Base-by-base conservation (phyloP, 2,888 invertebrate genomes). In the Athalia cordata region DNA sequence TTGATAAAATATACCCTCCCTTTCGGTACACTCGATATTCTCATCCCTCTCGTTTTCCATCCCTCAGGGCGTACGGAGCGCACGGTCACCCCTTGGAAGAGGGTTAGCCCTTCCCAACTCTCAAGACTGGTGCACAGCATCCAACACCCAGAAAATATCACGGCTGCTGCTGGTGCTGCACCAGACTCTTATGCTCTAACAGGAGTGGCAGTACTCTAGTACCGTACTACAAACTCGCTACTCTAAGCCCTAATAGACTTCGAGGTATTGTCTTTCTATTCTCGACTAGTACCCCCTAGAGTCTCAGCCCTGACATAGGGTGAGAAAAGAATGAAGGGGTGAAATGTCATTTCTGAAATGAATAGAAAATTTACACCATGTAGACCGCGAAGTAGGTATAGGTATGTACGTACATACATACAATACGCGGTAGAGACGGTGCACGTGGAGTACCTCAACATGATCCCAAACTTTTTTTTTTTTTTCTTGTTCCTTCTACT, bases 171-270 rank as follows among this genome's bases (percentile, higher is more conserved):
- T 29, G 29, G 29, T 29, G 29, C 29, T 29, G 29, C 7, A 15
- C 13, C 50, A 67, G 9, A 55, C 68, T 59, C 72, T 59, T 57
- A 59, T 6, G 45, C 29, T 29, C 72, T 59, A 72, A 72, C 72
- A 59, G 72, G 57, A 72, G 57, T 72, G 52, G 43, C 72, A 3
- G 13, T 47, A 9, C 47, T n/a, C n/a, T 52, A 52, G 29, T 29
- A 43, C 50, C 13, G 15, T 50, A 55, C 68, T 7, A 11, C 43
- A 50, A 6, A 8, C 68, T 29, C 45, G 57, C 59, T 9, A 47
- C 59, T 72, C 59, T 9, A 8, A 57, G 72, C 72, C 72, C 72
- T 72, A 72, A 72, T 45, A 72, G 72, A 59, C 72, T 57, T 59
- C 59, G 72, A 47, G 47, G 59, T 72, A 72, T 59, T 59, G 57